Evolutionary conservation across 2,888 invertebrate genomes (phyloP).

Genomic region (Stictocephala bisonia): DNA sequence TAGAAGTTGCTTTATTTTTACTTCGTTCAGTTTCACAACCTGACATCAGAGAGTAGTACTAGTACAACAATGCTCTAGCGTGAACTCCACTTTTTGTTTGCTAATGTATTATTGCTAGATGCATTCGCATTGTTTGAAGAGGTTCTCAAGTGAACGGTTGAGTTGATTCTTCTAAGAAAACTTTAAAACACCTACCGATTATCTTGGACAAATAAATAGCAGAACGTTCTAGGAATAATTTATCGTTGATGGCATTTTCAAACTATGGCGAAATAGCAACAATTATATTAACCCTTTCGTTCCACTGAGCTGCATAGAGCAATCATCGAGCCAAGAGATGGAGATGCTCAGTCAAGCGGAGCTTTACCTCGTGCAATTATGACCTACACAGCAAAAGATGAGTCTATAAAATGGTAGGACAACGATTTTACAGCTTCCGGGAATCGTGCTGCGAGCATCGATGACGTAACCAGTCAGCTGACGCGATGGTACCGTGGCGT

Average conservation of each 20-base stretch:
- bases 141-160: too few species aligned
- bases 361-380: slow-evolving; percentile 1
- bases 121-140: too few species aligned
- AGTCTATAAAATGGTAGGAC: slow-evolving; percentile 17
- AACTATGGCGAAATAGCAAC: slow-evolving; percentile 5
- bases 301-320: background rate
- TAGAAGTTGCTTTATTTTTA: too few species aligned
- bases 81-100: too few species aligned
- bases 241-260: background rate
- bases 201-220: background rate
- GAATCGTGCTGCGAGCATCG: background rate
- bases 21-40: too few species aligned
- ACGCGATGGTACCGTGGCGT: slow-evolving; percentile 7
- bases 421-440: slow-evolving; percentile 28
- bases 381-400: slow-evolving; percentile 30
- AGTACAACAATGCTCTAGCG: too few species aligned
- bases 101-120: too few species aligned
- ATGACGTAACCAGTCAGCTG: background rate
- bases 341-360: slow-evolving; percentile 12
- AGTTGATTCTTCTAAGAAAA: background rate
- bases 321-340: background rate
- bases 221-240: background rate
- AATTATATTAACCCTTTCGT: too few species aligned
- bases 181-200: background rate
- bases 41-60: too few species aligned